Percentiles rank a stretch among this genome's conserved stretches.
phyloP scores from a whole-genome alignment of 2,888 invertebrate species.

The Tenodera sinensis region DNA sequence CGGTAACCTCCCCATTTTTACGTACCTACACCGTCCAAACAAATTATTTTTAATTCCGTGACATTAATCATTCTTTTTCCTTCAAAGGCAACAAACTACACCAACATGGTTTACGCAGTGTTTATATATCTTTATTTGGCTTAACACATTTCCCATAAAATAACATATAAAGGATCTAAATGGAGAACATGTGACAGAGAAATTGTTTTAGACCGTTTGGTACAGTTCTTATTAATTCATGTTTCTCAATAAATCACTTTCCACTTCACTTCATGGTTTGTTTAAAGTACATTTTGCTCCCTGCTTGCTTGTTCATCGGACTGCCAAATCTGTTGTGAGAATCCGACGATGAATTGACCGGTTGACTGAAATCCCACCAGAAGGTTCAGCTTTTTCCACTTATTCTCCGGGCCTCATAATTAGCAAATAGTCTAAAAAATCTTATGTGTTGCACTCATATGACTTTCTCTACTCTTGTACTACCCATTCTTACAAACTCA shows the following conservation, averaged over 20 bases:
- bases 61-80: neutral
- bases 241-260: neutral
- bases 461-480: no score
- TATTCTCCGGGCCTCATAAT: no score
- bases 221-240: neutral
- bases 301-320: no score
- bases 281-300: no score
- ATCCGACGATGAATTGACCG: no score
- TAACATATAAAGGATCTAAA: neutral
- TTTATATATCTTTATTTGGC: neutral
- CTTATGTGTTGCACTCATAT: no score
- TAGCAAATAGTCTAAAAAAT: no score
- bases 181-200: neutral
- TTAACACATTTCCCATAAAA: neutral
- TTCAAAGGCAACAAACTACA: neutral
- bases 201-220: neutral
- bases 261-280: no score
- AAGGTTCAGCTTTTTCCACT: no score
- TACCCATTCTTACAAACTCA: no score
- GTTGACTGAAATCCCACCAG: no score
- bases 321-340: no score
- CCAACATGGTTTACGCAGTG: neutral
- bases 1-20: slow-evolving; percentile 9
- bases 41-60: neutral
- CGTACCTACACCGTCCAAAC: neutral